Evolutionary conservation across 1,140 invertebrate species (phyloP), one percentile per base, ranked within the genome.

Genomic region (Coenobita brevimanus): DNA sequence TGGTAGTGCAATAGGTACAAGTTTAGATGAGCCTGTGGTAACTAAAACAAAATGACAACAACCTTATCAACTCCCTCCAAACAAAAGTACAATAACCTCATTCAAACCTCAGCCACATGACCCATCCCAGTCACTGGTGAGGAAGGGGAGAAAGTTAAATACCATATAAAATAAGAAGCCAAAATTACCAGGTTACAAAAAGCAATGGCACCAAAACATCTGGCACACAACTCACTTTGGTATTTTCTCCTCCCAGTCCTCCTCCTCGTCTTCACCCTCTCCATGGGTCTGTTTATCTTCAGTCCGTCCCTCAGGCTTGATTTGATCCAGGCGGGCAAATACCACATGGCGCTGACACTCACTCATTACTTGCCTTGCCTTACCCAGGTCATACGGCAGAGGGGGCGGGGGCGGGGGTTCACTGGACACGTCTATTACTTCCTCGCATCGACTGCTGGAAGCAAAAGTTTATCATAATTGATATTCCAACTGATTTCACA

Each of bases 341-440:
- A 92, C 93, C 50, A 94, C 94, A 60, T 95, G 94, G 50, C 94
- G 93, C 89, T 96, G 94, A 92, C 95, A 96, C 90, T 97, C 96
- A 85, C 95, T 95, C 96, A 97, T 97, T 3, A 95, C 89, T 89
- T 94, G 93, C 41, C 94, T 93, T 13, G 95, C 94, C 90, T 95
- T 95, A 30, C 92, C 92, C n/a, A 94, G 91, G 92, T 97, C 96
- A 91, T 95, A 96, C 0, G 94, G 93, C 79, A 87, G 83, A n/a
- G 75, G 75, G 15, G 91, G 90, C 0, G 94, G 93, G 43, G 82
- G 89, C 21, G 75, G 50, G 15, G 91, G 90, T 76, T 94, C 94
- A 1, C 94, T 92, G 92, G 95, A 93, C 46, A 94, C 91, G 6
- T 93, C 79, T 30, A 79, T 80, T 0, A 50, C 17, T n/a, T 88